Base-by-base conservation (phyloP, 2,888 invertebrate genomes). In the Folsomia manolachei region DNA sequence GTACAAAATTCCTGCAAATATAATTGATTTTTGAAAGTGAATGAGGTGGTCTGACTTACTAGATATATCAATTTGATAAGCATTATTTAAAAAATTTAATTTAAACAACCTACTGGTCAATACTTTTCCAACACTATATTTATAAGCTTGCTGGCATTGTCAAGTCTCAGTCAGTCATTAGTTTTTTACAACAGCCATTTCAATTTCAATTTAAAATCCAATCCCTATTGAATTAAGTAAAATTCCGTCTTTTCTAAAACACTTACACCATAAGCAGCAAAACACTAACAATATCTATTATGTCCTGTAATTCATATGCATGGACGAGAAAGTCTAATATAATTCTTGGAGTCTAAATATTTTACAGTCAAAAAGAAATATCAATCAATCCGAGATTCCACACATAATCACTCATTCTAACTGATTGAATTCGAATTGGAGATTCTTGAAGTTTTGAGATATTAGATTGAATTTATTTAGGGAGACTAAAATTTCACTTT, bases 401-500 rank as follows among this genome's bases (percentile, higher is more conserved):
- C 4, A 39, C 7, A 9, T 14, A 39, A 39, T 39, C 39, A 39
- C 14, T 39, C 39, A 4, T 39, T 9, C 4, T 14, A 39, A 39
- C 39, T 39, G 4, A 14, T 39, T 39, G 39, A 39, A n/a, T n/a
- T n/a, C n/a, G n/a, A n/a, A n/a, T 39, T 39, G 39, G 39, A 39
- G 39, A 39, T 39, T 39, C 14, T 39, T 39, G 39, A 39, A 4
- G 14, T 4, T 4, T 39, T 39, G 39, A 39, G 39, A 39, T 39
- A 9, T 39, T 39, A 14, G 4, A 9, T 4, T 9, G 4, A 39
- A 14, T 39, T 39, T 4, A 39, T 39, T n/a, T n/a, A n/a, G 39
- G 39, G 7, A 4, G 39, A 39, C 4, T 9, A 39, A 39, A 4
- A 39, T 4, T 39, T 39, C 39, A 39, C 65, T 76, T 73, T 64